Conservation (phyloP, 1,140 invertebrate species). For the Berghia stephanieae region DNA sequence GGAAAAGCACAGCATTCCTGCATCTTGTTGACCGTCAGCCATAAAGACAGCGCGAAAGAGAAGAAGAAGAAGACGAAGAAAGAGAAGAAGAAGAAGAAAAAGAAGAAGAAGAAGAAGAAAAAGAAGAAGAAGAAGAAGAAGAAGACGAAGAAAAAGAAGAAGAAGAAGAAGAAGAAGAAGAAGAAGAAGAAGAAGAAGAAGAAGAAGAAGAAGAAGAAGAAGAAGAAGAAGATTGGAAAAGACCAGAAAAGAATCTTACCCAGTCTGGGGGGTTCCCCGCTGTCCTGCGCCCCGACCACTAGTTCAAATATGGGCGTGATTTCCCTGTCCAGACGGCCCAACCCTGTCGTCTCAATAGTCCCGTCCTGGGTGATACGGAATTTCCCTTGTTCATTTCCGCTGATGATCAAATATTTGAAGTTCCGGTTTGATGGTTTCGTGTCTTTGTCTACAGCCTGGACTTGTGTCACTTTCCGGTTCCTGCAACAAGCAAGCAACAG, state of each 20-base stretch:
- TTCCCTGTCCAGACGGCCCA: conserved; percentile 86
- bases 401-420: conserved; percentile 89
- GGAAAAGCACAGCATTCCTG: too few species aligned
- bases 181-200: neutral
- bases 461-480: neutral
- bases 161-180: neutral
- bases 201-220: neutral
- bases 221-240: too few species aligned
- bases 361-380: conserved; percentile 87
- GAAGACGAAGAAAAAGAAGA: too few species aligned
- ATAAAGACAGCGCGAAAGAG: too few species aligned
- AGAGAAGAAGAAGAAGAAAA: too few species aligned
- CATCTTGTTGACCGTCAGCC: too few species aligned
- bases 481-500: neutral
- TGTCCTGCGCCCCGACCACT: conserved; percentile 90
- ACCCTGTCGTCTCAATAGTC: conserved; percentile 48
- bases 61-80: too few species aligned
- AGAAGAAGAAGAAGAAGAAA: too few species aligned
- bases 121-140: neutral
- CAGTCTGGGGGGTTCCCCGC: conserved; percentile 79
- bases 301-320: conserved; percentile 79
- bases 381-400: conserved; percentile 81
- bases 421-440: conserved; percentile 89
- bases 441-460: conserved; percentile 85
- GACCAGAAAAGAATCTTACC: conserved; percentile 65